Percentiles rank a stretch among this genome's conserved stretches.
These are phyloP conservation scores for Puffinus mauretanicus DNA, from an alignment of 2,113 vertebrate genomes.

Conservation along the genomic window DNA sequence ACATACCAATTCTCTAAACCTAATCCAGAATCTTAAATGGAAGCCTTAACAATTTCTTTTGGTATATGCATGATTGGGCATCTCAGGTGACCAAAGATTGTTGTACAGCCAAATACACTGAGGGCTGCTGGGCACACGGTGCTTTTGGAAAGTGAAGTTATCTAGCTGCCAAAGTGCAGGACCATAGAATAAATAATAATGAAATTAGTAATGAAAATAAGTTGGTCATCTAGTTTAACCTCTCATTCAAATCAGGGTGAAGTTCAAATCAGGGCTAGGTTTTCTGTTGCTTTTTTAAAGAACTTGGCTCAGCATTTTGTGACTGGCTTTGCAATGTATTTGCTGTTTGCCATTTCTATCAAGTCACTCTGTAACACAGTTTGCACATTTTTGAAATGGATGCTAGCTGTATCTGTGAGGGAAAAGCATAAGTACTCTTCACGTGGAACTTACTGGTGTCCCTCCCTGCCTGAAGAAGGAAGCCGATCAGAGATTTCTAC, in stretches of 20 bases:
- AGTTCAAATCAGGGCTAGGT: not conserved
- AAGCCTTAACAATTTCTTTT: not conserved
- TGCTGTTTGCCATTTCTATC: not conserved
- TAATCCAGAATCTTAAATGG: not conserved
- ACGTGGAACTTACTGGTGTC: not conserved
- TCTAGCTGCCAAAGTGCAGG: not conserved
- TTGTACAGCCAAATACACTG: not conserved
- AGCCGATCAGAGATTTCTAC: not conserved
- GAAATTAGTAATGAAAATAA: not conserved
- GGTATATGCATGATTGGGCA: not conserved
- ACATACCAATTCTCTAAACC: not conserved
- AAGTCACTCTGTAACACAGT: not conserved
- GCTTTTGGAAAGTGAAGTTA: not conserved
- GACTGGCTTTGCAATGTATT: not conserved
- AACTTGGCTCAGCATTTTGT: not conserved
- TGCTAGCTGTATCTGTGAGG: not conserved
- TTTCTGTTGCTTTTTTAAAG: not conserved
- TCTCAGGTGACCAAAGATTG: not conserved
- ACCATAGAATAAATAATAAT: not conserved
- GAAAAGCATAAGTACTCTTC: not conserved
- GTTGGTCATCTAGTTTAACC: not conserved
- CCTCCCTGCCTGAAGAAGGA: not conserved
- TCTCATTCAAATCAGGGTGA: fast-evolving
- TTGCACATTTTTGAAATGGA: not conserved
- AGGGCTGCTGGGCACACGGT: fast-evolving